phyloP scores from a whole-genome alignment of 2,888 invertebrate genomes.

The Teleogryllus oceanicus region DNA sequence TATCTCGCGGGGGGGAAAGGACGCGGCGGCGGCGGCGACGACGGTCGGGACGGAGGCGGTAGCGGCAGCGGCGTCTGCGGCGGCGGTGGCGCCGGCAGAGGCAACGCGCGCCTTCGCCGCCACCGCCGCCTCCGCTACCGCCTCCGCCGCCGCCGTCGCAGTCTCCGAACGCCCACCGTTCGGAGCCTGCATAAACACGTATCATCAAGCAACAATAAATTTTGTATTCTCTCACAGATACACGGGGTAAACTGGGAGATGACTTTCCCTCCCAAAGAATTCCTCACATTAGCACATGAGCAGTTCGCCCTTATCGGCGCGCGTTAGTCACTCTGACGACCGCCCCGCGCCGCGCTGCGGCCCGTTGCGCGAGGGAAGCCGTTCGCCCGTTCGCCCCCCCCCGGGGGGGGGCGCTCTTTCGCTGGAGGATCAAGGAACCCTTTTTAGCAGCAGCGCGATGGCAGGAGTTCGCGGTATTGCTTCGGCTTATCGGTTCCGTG shows the following conservation, averaged over 20 bases:
- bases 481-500: no score
- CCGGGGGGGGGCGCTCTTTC: no score
- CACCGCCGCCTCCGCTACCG: not conserved
- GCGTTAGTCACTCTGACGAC: slow-evolving; percentile 18
- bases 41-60: not conserved
- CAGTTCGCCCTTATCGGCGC: not conserved
- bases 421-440: no score
- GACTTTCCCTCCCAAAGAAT: slow-evolving; percentile 23
- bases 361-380: no score
- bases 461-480: no score
- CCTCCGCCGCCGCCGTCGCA: no score
- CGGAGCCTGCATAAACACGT: not conserved
- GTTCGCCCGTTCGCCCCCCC: no score
- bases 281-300: not conserved
- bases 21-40: not conserved
- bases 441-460: no score
- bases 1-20: not conserved
- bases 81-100: not conserved
- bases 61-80: not conserved
- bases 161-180: not conserved
- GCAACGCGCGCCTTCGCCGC: not conserved
- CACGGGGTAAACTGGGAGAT: slow-evolving; percentile 11
- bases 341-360: not conserved
- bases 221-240: slow-evolving; percentile 11
- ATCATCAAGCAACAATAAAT: slow-evolving; percentile 20